Conservation (phyloP, 2,888 invertebrate species). For the Bruchidius siliquastri region DNA sequence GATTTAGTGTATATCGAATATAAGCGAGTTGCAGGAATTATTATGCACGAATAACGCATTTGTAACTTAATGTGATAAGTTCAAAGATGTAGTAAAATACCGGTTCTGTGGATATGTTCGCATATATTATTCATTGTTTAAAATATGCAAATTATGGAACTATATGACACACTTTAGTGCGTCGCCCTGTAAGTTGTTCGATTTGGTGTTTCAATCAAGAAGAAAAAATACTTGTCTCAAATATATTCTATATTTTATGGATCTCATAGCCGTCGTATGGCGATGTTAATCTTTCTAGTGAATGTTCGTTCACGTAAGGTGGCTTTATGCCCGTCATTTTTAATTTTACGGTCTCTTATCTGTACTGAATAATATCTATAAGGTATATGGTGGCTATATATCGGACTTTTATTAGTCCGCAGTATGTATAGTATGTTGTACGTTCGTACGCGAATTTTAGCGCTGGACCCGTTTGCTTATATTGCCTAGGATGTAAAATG, state of each 20-base stretch:
- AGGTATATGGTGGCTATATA: neutral
- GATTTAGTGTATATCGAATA: neutral
- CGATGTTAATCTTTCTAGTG: neutral
- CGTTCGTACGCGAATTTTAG: neutral
- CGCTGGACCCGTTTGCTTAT: neutral
- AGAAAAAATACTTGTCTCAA: neutral
- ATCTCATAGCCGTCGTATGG: neutral
- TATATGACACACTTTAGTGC: no score
- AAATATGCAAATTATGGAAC: neutral
- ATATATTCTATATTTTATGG: neutral
- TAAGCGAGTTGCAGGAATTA: neutral
- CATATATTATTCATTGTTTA: neutral
- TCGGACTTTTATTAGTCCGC: neutral
- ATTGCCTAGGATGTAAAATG: neutral
- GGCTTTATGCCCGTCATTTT: neutral
- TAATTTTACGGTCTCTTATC: neutral
- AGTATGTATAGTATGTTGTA: no score
- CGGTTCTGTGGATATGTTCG: neutral
- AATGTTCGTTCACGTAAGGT: neutral
- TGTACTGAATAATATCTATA: neutral
- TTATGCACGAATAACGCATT: neutral
- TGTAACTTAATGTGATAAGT: neutral
- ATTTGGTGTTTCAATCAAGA: neutral
- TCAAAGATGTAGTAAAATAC: neutral
- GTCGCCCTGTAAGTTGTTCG: neutral